Conservation (phyloP, 2,113 vertebrate genomes). For the Myocastor coypus region DNA sequence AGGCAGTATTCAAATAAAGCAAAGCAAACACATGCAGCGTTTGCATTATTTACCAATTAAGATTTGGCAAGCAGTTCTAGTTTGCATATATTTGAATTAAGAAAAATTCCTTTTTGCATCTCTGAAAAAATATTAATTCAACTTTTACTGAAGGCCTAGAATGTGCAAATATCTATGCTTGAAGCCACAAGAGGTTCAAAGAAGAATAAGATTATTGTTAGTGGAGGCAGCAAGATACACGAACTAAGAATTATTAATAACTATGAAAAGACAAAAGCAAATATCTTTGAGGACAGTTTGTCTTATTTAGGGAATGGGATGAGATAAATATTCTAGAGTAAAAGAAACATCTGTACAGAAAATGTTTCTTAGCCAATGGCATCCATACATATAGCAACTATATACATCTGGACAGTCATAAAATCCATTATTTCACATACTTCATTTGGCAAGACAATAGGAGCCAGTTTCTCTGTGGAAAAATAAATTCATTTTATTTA, state of each 20-base stretch:
- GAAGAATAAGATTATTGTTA: constrained; percentile 22
- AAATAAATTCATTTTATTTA: not conserved
- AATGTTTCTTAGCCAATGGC: not conserved
- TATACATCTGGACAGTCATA: not conserved
- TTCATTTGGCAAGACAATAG: constrained; percentile 15
- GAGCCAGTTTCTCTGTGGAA: constrained; percentile 9
- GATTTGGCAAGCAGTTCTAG: constrained; percentile 71
- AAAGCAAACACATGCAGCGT: constrained; percentile 73
- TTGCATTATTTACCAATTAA: constrained; percentile 75
- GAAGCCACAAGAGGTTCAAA: not conserved
- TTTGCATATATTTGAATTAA: constrained; percentile 77
- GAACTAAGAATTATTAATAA: constrained; percentile 50
- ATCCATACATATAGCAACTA: not conserved
- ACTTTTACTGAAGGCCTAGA: constrained; percentile 40
- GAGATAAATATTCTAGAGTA: not conserved
- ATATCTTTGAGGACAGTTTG: constrained; percentile 35
- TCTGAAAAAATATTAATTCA: constrained; percentile 72
- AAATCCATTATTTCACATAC: not conserved
- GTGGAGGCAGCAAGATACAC: not conserved
- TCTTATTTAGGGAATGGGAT: not conserved
- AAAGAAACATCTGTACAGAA: not conserved
- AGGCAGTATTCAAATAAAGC: constrained; percentile 74
- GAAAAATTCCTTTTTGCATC: constrained; percentile 56
- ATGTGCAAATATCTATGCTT: constrained; percentile 27
- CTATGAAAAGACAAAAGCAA: constrained; percentile 24